A percentile compares a stretch with the other conserved stretches of the same genome.
Conservation (phyloP, 2,888 invertebrate genomes). For the Brachyopa scutellaris region DNA sequence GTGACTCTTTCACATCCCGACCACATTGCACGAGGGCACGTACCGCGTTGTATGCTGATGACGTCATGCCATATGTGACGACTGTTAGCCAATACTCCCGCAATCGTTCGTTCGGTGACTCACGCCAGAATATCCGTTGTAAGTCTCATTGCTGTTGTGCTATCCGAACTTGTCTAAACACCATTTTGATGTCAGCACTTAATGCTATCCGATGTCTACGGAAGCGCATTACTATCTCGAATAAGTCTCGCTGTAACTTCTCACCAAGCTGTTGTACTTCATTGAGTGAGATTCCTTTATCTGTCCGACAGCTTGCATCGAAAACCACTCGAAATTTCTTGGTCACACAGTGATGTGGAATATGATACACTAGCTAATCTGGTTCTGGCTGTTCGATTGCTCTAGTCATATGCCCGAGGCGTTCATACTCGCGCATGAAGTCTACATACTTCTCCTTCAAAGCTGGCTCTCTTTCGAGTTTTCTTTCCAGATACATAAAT, state of each 20-base stretch:
- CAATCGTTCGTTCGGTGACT: neutral
- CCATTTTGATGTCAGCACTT: slow-evolving; percentile 28
- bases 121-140: slow-evolving; percentile 47
- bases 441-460: slow-evolving; percentile 9
- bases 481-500: neutral
- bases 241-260: slow-evolving; percentile 6
- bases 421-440: slow-evolving; percentile 10
- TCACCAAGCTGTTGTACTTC: slow-evolving; percentile 21
- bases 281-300: slow-evolving; percentile 11
- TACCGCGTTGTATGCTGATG: slow-evolving; percentile 26
- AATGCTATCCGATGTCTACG: slow-evolving; percentile 18
- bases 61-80: slow-evolving; percentile 27
- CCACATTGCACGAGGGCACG: slow-evolving; percentile 20
- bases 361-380: slow-evolving; percentile 9
- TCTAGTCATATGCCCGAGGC: slow-evolving; percentile 14
- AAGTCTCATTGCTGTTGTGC: slow-evolving; percentile 24
- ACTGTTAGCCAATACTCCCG: slow-evolving; percentile 36
- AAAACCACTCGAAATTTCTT: slow-evolving; percentile 36
- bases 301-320: slow-evolving; percentile 6
- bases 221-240: no score
- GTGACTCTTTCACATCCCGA: slow-evolving; percentile 1
- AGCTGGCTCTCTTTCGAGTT: neutral
- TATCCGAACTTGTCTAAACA: slow-evolving; percentile 41
- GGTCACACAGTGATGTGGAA: slow-evolving; percentile 34
- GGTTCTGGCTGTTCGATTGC: neutral